Percentiles rank a stretch among this genome's conserved stretches.
Conservation (phyloP, 2,888 invertebrate species). For the Chymomyza fuscimana region DNA sequence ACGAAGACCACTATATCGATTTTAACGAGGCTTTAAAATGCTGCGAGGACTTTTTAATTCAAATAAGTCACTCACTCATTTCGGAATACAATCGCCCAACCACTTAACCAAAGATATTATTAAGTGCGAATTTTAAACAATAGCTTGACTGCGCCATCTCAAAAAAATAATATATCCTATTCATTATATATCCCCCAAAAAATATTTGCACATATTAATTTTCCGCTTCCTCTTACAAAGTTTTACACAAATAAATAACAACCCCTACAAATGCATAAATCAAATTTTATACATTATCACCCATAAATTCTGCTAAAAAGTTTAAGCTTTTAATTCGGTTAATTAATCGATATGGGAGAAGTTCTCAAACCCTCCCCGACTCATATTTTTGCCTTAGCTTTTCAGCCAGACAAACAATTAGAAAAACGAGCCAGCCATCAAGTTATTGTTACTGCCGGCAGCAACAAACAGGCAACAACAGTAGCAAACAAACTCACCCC, state of each 20-base stretch:
- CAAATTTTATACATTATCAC: neutral
- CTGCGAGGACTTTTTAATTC: too few relatives aligned
- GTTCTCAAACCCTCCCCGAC: neutral
- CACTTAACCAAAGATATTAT: too few relatives aligned
- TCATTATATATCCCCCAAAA: neutral
- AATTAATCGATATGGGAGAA: constrained; percentile 61
- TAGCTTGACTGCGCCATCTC: neutral
- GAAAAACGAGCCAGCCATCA: constrained; percentile 42
- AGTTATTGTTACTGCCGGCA: constrained; percentile 21
- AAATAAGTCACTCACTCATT: too few relatives aligned
- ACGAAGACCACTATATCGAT: too few relatives aligned
- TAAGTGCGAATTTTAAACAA: too few relatives aligned
- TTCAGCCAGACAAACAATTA: constrained; percentile 62
- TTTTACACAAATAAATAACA: neutral
- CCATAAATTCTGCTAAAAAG: constrained; percentile 27
- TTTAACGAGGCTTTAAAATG: too few relatives aligned
- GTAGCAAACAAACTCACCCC: constrained; percentile 8
- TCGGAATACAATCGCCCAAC: too few relatives aligned
- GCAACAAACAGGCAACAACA: constrained; percentile 30
- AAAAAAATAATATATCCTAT: neutral
- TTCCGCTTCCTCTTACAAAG: constrained; percentile 30
- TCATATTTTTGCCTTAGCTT: constrained; percentile 6
- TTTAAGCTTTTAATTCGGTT: constrained; percentile 65
- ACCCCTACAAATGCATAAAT: neutral
- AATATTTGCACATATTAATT: constrained; percentile 26